Evolutionary conservation across 2,888 invertebrate genomes (phyloP).

Genomic region (Sinodicranocentrus sp.): DNA sequence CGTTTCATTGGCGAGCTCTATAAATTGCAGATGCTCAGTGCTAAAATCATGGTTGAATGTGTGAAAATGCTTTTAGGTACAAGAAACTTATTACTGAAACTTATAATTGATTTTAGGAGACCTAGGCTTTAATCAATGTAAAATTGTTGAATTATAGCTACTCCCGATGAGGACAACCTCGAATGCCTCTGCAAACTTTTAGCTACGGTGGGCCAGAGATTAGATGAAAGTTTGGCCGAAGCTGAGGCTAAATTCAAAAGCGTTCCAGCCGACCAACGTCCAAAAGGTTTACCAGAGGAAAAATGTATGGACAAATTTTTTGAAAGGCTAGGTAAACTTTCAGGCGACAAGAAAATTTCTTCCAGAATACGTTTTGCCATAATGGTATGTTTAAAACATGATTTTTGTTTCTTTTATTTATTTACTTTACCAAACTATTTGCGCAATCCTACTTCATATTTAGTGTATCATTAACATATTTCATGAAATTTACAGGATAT

Average conservation of each 20-base stretch:
- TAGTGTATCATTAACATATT: too few species aligned
- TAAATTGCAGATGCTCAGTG: slow-evolving; percentile 92
- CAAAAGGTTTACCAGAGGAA: slow-evolving; percentile 72
- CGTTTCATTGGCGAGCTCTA: slow-evolving; percentile 91
- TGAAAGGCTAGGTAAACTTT: slow-evolving; percentile 86
- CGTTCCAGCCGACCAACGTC: slow-evolving; percentile 49
- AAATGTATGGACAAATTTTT: slow-evolving; percentile 81
- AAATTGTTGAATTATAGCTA: slow-evolving; percentile 54
- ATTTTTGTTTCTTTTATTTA: neutral
- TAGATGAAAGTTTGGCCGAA: slow-evolving; percentile 81
- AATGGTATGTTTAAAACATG: slow-evolving; percentile 64
- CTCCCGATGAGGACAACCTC: slow-evolving; percentile 89
- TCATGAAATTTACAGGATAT: slow-evolving; percentile 89
- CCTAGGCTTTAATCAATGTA: neutral
- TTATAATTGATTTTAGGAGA: neutral
- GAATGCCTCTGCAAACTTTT: slow-evolving; percentile 96
- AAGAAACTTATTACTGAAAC: slow-evolving; percentile 76
- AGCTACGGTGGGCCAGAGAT: slow-evolving; percentile 92
- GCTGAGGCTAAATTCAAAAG: slow-evolving; percentile 55
- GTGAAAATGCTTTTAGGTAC: slow-evolving; percentile 87
- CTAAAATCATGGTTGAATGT: slow-evolving; percentile 92
- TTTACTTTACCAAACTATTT: too few species aligned
- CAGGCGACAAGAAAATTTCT: slow-evolving; percentile 79
- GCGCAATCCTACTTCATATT: too few species aligned
- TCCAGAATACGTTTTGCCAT: slow-evolving; percentile 82